Evolutionary conservation across 2,797 vertebrate genomes (phyloP).

Genomic region (Enteromius mattozi): DNA sequence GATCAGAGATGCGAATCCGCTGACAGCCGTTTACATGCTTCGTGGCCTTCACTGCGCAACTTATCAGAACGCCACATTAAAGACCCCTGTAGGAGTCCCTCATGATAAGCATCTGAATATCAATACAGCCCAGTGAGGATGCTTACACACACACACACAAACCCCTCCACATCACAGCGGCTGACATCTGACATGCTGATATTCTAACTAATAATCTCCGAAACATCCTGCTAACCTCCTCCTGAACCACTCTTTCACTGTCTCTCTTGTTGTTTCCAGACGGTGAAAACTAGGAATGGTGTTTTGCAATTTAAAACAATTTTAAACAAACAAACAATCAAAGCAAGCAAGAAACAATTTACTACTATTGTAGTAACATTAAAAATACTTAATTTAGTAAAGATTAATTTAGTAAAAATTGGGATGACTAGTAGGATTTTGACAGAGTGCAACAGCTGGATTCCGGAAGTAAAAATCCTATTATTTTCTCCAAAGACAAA

Average conservation of each 20-base stretch:
- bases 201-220: slow-evolving; percentile 57
- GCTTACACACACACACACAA: slow-evolving; percentile 48
- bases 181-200: slow-evolving; percentile 55
- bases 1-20: slow-evolving; percentile 52
- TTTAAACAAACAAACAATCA: not conserved
- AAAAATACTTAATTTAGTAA: no score
- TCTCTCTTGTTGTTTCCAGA: slow-evolving; percentile 1
- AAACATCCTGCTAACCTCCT: slow-evolving; percentile 49
- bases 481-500: slow-evolving; percentile 1
- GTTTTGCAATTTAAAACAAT: not conserved
- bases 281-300: not conserved
- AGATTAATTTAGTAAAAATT: not conserved
- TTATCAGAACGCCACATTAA: slow-evolving; percentile 60
- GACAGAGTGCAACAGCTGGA: not conserved
- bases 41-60: slow-evolving; percentile 44
- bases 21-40: slow-evolving; percentile 64
- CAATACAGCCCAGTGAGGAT: slow-evolving; percentile 61
- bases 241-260: not conserved
- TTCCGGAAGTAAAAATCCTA: not conserved
- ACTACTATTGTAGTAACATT: no score
- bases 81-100: slow-evolving; percentile 57
- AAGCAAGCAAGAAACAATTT: not conserved
- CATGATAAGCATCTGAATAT: slow-evolving; percentile 67
- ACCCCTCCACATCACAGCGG: slow-evolving; percentile 45
- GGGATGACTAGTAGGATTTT: not conserved